Conservation (phyloP, 1,140 invertebrate genomes). For the Muscidifurax raptorellus region DNA sequence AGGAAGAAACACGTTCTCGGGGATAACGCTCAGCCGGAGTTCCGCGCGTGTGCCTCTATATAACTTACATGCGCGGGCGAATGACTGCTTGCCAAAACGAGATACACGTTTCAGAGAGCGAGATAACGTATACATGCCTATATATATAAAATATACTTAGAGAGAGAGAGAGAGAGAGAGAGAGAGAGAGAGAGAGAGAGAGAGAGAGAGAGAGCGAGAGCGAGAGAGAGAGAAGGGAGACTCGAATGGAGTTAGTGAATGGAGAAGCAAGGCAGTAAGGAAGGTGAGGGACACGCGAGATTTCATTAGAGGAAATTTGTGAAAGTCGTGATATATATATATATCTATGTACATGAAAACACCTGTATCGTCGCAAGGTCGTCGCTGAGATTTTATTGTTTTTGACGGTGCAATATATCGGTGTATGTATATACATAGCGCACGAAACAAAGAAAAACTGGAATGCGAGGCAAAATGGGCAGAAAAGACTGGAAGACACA, state of each 20-base stretch:
- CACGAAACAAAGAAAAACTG: not conserved
- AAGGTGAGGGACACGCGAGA: not conserved
- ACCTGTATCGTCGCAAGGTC: not conserved
- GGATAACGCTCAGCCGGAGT: not conserved
- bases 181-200: no score
- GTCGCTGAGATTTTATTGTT: no score
- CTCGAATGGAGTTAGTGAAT: not conserved
- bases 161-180: no score
- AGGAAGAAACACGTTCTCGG: not conserved
- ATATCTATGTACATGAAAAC: not conserved
- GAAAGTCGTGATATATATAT: not conserved
- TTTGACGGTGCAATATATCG: no score
- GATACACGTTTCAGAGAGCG: not conserved
- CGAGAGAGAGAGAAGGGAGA: no score
- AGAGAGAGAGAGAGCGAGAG: no score
- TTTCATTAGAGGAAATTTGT: slow-evolving; percentile 16
- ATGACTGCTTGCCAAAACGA: not conserved
- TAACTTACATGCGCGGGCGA: not conserved
- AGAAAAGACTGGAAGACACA: slow-evolving; percentile 10
- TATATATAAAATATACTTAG: no score
- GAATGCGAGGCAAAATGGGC: not conserved
- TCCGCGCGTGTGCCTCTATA: not conserved
- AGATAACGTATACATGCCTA: no score
- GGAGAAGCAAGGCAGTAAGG: not conserved
- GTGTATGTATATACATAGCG: no score